Evolutionary conservation across 2,888 invertebrate species (phyloP), one percentile per base, ranked within the genome.

Genomic region (Ephialtes manifestator): DNA sequence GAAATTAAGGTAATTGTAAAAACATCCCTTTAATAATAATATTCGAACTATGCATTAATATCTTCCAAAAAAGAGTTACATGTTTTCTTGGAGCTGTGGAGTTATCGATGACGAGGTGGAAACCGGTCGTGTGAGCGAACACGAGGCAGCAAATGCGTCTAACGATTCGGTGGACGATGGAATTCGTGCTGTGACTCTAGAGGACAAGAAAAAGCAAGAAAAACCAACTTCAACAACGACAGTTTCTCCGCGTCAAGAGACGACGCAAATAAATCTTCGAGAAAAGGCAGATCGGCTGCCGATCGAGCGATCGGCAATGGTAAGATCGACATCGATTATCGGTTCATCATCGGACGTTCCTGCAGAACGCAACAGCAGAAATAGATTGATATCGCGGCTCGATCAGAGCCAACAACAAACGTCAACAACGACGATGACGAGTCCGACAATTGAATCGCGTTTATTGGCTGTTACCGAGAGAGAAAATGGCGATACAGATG

Each of bases 1-100:
- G n/a, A 15, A 31, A 20, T 48, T 2, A 39, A 10, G 10, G 39
- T 7, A 24, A 24, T 10, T n/a, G 43, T 46, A 71, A 63, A 31
- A 43, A 28, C 11, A 10, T 13, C 2, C 24, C 8, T 28, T 13
- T 28, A 24, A 10, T 28, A 3, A 24, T n/a, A n/a, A n/a, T n/a
- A n/a, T 58, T 13, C 15, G 4, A 35, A 15, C 35, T 35, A 43
- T n/a, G n/a, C n/a, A n/a, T 65, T 20, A 20, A 39, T 43, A 3
- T 39, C 8, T 79, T 74, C 53, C 51, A 20, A 20, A 65, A 48
- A 75, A 94, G 93, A 92, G 88, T 84, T 94, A 94, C 82, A 90
- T 87, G 58, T 92, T 94, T 48, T 89, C 92, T 0, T 88, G 88
- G 43, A 89, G 87, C 53, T 93, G 93, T 74, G 91, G 90, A 63